phyloP scores from a whole-genome alignment of 2,797 vertebrate species.

The Catostomus latipinnis region DNA sequence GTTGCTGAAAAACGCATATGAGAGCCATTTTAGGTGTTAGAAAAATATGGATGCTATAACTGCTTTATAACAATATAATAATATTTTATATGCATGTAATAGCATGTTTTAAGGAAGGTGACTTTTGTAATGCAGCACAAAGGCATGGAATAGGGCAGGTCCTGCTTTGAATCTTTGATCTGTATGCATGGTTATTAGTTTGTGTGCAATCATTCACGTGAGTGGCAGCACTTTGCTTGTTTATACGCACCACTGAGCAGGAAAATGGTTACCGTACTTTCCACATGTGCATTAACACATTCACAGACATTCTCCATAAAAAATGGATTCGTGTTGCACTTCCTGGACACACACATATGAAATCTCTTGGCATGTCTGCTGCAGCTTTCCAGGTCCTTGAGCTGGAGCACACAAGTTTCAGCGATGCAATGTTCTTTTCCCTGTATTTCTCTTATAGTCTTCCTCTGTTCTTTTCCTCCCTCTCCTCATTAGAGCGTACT shows the following conservation, averaged over 20 bases:
- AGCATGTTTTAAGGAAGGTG: not conserved
- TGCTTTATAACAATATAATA: not conserved
- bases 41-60: not conserved
- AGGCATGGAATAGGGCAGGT: not conserved
- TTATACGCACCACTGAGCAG: slow-evolving; percentile 52
- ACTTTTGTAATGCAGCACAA: not conserved
- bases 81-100: not conserved
- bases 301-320: slow-evolving; percentile 28
- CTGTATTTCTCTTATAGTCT: not conserved
- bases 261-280: slow-evolving; percentile 52
- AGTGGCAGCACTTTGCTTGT: slow-evolving; percentile 25
- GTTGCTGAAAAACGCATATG: too few relatives aligned
- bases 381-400: slow-evolving; percentile 2
- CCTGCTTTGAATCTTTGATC: slow-evolving; percentile 1
- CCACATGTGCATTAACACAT: slow-evolving; percentile 39
- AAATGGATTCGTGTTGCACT: slow-evolving; percentile 22
- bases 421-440: slow-evolving; percentile 9
- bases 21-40: too few relatives aligned
- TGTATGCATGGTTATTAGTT: slow-evolving; percentile 23
- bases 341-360: slow-evolving; percentile 16
- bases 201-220: not conserved
- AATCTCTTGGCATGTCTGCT: not conserved
- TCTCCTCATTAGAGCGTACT: slow-evolving; percentile 37
- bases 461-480: slow-evolving; percentile 23
- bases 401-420: not conserved